Evolutionary conservation across 2,797 vertebrate genomes (phyloP).

Genomic region (Anniella stebbinsi): DNA sequence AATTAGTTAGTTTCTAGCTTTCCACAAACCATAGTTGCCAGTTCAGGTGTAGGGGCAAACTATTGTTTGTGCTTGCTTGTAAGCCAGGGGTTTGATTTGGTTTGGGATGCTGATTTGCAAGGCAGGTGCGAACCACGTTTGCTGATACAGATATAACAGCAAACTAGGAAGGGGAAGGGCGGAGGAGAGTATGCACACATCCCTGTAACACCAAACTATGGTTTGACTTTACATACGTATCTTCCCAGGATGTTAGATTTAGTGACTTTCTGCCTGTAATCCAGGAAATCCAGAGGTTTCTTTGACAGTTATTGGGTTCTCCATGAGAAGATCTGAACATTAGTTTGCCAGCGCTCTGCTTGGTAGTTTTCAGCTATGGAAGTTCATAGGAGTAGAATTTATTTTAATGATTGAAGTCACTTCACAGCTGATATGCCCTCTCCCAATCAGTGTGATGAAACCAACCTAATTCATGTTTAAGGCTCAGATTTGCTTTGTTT

Average conservation of each 20-base stretch:
- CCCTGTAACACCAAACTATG: background rate
- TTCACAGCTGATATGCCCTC: background rate
- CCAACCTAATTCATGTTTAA: background rate
- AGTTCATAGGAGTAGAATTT: background rate
- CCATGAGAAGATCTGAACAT: background rate
- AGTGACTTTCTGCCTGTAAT: background rate
- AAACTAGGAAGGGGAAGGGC: background rate
- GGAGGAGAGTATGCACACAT: too few relatives aligned
- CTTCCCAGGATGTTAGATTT: background rate
- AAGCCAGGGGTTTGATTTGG: background rate
- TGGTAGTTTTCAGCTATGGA: background rate
- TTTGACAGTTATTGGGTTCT: background rate
- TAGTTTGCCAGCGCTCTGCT: background rate
- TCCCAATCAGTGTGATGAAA: background rate
- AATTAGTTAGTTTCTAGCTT: background rate
- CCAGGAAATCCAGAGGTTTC: background rate
- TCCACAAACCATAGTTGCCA: background rate
- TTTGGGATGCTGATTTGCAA: background rate
- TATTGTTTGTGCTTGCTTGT: background rate
- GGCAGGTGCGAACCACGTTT: background rate
- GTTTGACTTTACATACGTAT: background rate
- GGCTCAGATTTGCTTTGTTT: background rate
- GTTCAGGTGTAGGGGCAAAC: background rate
- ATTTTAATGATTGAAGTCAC: background rate
- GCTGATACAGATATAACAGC: background rate